A percentile compares a stretch with the other conserved stretches of the same genome.
Conservation (phyloP, 2,888 invertebrate genomes). For the Tethea ocularis region DNA sequence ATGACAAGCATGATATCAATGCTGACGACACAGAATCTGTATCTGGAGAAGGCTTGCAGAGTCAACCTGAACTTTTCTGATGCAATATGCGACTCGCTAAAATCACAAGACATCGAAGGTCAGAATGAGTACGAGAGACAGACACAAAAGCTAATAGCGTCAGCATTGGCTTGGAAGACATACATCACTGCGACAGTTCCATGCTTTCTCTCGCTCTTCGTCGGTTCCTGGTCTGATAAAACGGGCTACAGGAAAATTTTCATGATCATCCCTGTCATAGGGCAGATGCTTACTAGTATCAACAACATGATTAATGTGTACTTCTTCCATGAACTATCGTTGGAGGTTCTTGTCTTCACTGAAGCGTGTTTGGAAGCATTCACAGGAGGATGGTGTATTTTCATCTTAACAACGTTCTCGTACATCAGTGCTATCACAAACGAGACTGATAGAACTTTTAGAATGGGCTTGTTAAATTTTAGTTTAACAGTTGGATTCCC, state of each 20-base stretch:
- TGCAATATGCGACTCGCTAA: conserved; percentile 88
- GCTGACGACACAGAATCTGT: conserved; percentile 90
- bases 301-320: conserved; percentile 90
- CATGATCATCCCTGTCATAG: conserved; percentile 88
- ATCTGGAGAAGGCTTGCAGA: conserved; percentile 92
- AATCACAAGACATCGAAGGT: conserved; percentile 84
- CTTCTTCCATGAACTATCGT: conserved; percentile 87
- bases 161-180: conserved; percentile 90
- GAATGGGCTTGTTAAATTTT: conserved; percentile 93
- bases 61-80: conserved; percentile 89
- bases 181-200: conserved; percentile 91
- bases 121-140: conserved; percentile 80
- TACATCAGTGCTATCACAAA: conserved; percentile 93
- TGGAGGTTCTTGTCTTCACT: conserved; percentile 88
- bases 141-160: conserved; percentile 87
- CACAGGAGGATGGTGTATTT: conserved; percentile 92
- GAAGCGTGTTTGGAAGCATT: conserved; percentile 90
- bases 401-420: conserved; percentile 91
- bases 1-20: conserved; percentile 75
- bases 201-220: conserved; percentile 89
- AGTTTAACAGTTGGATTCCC: conserved; percentile 93
- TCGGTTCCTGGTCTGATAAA: conserved; percentile 89
- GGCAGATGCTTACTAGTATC: conserved; percentile 87
- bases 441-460: conserved; percentile 89
- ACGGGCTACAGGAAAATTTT: conserved; percentile 88